Conservation (phyloP, 2,888 invertebrate genomes). For the Drosophila testacea region DNA sequence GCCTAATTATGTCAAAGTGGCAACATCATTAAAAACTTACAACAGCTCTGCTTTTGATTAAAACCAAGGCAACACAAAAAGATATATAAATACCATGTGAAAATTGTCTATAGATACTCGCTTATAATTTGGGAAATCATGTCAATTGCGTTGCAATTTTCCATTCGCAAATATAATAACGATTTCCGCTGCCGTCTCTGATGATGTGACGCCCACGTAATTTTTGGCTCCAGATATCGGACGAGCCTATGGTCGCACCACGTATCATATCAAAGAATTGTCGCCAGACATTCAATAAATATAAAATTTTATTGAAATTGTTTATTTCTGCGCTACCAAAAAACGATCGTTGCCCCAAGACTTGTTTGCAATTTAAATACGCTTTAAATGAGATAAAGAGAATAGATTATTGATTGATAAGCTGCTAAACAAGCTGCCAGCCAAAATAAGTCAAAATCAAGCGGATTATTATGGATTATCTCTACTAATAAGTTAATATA, state of each 20-base stretch:
- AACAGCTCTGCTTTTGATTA: constrained; percentile 62
- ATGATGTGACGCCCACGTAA: constrained; percentile 53
- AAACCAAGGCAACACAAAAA: constrained; percentile 47
- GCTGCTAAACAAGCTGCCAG: constrained; percentile 5
- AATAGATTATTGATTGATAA: constrained; percentile 5
- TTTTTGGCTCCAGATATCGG: constrained; percentile 41
- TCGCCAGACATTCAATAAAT: constrained; percentile 75
- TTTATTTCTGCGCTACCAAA: constrained; percentile 72
- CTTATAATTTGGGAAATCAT: constrained; percentile 56
- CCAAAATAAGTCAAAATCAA: constrained; percentile 15
- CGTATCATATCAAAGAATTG: constrained; percentile 70
- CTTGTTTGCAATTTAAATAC: constrained; percentile 60
- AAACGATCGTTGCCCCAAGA: constrained; percentile 47
- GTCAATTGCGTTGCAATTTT: constrained; percentile 70
- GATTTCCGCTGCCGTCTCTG: constrained; percentile 64
- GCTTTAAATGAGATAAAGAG: constrained; percentile 27
- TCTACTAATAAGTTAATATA: constrained; percentile 19
- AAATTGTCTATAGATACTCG: constrained; percentile 29
- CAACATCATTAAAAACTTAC: constrained; percentile 77
- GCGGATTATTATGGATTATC: constrained; percentile 30
- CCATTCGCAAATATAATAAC: constrained; percentile 22
- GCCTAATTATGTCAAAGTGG: constrained; percentile 76
- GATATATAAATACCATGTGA: constrained; percentile 17
- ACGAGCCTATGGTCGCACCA: constrained; percentile 46
- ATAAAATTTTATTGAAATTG: constrained; percentile 74